Percentiles rank a stretch among this genome's conserved stretches.
Conservation (phyloP, 2,113 vertebrate species). For the Thamnophis sirtalis region DNA sequence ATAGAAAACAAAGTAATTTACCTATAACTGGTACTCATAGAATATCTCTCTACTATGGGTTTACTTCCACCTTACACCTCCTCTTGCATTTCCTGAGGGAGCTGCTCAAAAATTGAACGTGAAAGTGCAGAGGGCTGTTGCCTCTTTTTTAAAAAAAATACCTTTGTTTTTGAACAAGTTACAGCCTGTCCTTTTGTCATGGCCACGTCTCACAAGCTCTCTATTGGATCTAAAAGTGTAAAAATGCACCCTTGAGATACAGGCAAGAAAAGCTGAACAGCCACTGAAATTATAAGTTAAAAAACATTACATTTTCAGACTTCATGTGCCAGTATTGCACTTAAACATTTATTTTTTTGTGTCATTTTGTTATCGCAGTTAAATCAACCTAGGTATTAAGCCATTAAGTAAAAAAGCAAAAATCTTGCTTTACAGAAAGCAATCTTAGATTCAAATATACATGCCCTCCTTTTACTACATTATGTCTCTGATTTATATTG, state of each 20-base stretch:
- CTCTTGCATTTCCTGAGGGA: constrained; percentile 27
- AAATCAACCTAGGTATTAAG: background rate
- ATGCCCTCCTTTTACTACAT: background rate
- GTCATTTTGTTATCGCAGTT: background rate
- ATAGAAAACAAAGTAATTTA: constrained; percentile 47
- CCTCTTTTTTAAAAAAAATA: constrained; percentile 29
- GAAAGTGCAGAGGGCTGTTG: constrained; percentile 24
- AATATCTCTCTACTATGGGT: constrained; percentile 37
- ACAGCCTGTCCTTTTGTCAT: background rate
- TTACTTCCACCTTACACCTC: constrained; percentile 25
- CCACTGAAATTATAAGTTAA: background rate
- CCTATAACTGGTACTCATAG: constrained; percentile 37
- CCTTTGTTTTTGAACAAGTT: constrained; percentile 24
- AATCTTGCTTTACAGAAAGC: background rate
- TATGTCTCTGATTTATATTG: background rate
- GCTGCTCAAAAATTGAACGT: constrained; percentile 11
- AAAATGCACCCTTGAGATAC: background rate
- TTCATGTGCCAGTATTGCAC: background rate
- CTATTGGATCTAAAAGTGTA: background rate
- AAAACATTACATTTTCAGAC: background rate
- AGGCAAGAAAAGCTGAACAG: background rate
- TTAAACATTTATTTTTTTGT: background rate
- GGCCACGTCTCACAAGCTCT: background rate
- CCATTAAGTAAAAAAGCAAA: background rate
- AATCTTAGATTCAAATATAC: background rate